A percentile compares a stretch with the other conserved stretches of the same genome.
Conservation (phyloP, 92 coral and sea anemone species). For the Pocillopora meandrina region DNA sequence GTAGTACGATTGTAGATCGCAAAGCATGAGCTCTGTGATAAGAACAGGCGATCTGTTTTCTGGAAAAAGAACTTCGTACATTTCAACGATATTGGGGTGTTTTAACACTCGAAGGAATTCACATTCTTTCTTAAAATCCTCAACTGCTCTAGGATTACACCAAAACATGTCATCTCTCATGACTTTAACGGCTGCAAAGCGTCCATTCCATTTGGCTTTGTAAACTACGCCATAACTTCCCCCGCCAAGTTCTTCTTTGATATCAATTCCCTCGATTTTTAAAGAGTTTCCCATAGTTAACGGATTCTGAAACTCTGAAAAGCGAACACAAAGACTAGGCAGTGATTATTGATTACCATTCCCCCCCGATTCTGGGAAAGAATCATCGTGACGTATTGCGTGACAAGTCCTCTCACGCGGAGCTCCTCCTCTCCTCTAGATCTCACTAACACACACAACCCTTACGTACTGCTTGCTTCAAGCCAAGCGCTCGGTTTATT, state of each 20-base stretch:
- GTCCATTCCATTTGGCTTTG: constrained; percentile 55
- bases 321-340: background rate
- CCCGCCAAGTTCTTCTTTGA: constrained; percentile 34
- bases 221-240: constrained; percentile 58
- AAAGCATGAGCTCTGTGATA: constrained; percentile 53
- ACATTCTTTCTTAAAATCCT: constrained; percentile 52
- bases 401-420: background rate
- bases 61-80: constrained; percentile 35
- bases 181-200: constrained; percentile 42
- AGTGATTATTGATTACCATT: background rate
- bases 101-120: constrained; percentile 36
- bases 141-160: constrained; percentile 26
- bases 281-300: constrained; percentile 31
- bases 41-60: constrained; percentile 44
- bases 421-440: no score
- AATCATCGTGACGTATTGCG: background rate
- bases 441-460: no score
- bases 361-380: background rate
- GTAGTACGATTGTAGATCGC: constrained; percentile 44
- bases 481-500: no score
- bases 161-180: constrained; percentile 38
- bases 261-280: constrained; percentile 40
- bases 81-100: constrained; percentile 56
- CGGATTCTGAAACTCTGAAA: background rate
- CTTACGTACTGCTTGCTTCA: no score